phyloP scores from a whole-genome alignment of 2,113 vertebrate genomes.

The Zosterops japonicus region DNA sequence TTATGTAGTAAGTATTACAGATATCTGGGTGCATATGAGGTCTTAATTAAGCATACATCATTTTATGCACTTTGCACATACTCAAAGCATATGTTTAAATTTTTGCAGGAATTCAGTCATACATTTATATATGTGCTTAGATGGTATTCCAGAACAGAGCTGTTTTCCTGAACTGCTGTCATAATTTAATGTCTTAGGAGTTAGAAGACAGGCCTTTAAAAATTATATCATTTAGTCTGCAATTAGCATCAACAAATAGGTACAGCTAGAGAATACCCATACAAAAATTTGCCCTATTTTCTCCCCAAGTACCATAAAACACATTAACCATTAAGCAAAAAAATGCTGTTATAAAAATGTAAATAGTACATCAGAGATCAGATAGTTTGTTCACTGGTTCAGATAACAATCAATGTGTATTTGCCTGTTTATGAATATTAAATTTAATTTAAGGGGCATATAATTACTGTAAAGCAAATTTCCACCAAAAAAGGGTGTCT shows the following conservation, averaged over 20 bases:
- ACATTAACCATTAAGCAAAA: background rate
- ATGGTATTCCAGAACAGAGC: background rate
- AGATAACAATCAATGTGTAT: background rate
- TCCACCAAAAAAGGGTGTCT: background rate
- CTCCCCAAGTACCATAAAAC: background rate
- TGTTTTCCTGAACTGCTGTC: background rate
- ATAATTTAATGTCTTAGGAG: conserved; percentile 3
- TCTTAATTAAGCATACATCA: background rate
- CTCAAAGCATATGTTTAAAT: background rate
- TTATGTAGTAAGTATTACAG: background rate
- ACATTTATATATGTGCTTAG: background rate
- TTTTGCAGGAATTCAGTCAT: background rate
- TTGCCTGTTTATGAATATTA: background rate
- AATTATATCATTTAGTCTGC: background rate
- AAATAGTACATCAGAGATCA: background rate
- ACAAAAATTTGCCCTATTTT: background rate
- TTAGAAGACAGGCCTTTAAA: background rate
- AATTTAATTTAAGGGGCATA: background rate
- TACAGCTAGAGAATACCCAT: background rate
- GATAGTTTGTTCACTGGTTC: background rate
- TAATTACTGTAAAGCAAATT: background rate
- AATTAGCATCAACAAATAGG: background rate
- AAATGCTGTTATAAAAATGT: background rate
- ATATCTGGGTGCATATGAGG: background rate
- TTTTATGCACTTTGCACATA: background rate